phyloP scores from a whole-genome alignment of 2,797 vertebrate species.

The Tokudaia muenninki region DNA sequence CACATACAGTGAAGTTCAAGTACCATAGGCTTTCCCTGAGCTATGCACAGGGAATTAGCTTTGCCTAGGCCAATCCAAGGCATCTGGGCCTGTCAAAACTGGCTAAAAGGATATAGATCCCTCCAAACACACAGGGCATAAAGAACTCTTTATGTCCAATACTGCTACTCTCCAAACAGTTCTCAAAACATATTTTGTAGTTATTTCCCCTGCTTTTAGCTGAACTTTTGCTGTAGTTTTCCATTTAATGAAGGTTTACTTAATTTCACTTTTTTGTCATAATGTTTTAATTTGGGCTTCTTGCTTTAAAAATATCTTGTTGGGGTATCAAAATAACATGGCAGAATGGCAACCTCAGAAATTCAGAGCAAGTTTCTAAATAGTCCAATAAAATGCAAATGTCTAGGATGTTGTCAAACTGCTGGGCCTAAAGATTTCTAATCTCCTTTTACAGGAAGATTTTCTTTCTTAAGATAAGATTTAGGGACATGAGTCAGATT shows the following conservation, averaged over 20 bases:
- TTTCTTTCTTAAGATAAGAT: slow-evolving; percentile 54
- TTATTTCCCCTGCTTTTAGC: not conserved
- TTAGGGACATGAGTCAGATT: slow-evolving; percentile 27
- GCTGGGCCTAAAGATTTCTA: slow-evolving; percentile 53
- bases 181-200: not conserved
- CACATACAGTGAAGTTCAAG: not conserved
- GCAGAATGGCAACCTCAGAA: slow-evolving; percentile 55
- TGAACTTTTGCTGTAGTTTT: slow-evolving; percentile 51
- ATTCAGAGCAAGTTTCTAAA: slow-evolving; percentile 48
- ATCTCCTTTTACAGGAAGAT: slow-evolving; percentile 27
- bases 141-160: not conserved
- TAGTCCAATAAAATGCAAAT: slow-evolving; percentile 50
- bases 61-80: not conserved
- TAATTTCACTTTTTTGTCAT: slow-evolving; percentile 52
- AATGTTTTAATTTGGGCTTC: slow-evolving; percentile 67
- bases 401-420: not conserved
- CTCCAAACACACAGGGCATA: not conserved
- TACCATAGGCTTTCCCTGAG: not conserved
- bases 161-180: slow-evolving; percentile 41
- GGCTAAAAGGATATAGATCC: not conserved
- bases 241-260: slow-evolving; percentile 58
- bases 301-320: slow-evolving; percentile 72
- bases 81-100: not conserved
- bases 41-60: not conserved
- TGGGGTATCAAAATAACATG: slow-evolving; percentile 70